Base-by-base conservation (phyloP, 2,113 vertebrate species). In the Hippocampus abdominalis region DNA sequence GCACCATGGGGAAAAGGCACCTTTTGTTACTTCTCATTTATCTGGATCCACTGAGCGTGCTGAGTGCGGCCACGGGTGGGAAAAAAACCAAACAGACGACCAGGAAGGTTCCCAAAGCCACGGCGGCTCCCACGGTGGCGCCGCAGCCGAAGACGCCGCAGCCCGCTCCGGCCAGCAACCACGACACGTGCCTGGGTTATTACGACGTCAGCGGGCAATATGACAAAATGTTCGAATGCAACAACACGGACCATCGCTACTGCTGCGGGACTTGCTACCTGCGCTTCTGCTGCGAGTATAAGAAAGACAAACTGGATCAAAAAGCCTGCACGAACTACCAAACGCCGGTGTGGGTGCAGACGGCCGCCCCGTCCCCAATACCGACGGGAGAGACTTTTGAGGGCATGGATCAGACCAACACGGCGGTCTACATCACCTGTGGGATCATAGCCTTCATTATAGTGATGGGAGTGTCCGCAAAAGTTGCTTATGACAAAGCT, bases 171-270 rank as follows among this genome's bases (percentile, higher is more conserved):
- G 1, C 83, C 73, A 86, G 84, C 49, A 91, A 86, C 71, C 93
- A 96, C 68, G 97, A 98, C 82, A 98, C 93, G 46, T 98, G 97
- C 88, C 93, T 92, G 90, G 96, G 96, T 64, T 96, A 99, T 91
- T 98, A 94, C 92, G 97, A 99, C 89, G 97, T 98, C 90, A 98
- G 96, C 90, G 97, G 97, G 40, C 95, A 96, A 83, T 98, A 95
- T 78, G 97, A 99, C 91, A 96, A 95, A 79, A 90, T 94, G 91
- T 99, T 99, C 89, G 95, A 95, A 84, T 98, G 97, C 77, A 99
- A 99, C 93, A 98, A 98, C 93, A 98, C 95, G 73, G 93, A 95
- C 49, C 95, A 97, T 84, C 94, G 95, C 70, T 98, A 96, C 94
- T 99, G 97, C 92, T 98, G 97, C 90, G 97, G 97, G 77, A 97